phyloP scores from a whole-genome alignment of 2,888 invertebrate genomes.

The Troilus luridus region DNA sequence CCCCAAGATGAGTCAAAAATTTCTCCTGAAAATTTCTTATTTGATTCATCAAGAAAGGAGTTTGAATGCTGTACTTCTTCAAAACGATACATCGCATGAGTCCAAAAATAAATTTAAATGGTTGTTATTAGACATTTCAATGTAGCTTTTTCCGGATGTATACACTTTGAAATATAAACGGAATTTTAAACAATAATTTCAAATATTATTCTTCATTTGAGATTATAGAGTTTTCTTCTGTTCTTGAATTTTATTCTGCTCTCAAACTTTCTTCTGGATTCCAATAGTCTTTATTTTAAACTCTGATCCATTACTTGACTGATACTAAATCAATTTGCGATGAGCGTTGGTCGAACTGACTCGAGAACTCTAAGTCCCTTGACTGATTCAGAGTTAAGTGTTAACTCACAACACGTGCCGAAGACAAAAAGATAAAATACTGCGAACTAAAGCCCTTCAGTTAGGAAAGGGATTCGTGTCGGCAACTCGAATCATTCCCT shows the following conservation, averaged over 20 bases:
- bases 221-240: too few species aligned
- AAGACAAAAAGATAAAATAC: constrained; percentile 17
- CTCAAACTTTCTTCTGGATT: not conserved
- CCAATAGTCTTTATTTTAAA: not conserved
- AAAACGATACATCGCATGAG: too few species aligned
- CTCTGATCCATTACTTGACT: not conserved
- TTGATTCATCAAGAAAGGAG: too few species aligned
- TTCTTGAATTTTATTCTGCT: not conserved
- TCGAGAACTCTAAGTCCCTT: not conserved
- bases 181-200: too few species aligned
- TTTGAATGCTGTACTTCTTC: too few species aligned
- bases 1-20: too few species aligned
- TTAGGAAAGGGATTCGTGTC: constrained; percentile 14
- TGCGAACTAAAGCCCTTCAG: not conserved
- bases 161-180: too few species aligned
- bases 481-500: not conserved
- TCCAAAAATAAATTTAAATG: too few species aligned
- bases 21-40: too few species aligned
- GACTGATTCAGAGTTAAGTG: not conserved
- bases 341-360: not conserved
- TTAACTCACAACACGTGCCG: constrained; percentile 36
- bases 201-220: too few species aligned
- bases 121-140: too few species aligned
- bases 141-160: too few species aligned
- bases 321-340: constrained; percentile 13